Base-by-base conservation (phyloP, 2,113 vertebrate species). In the Calonectris borealis region DNA sequence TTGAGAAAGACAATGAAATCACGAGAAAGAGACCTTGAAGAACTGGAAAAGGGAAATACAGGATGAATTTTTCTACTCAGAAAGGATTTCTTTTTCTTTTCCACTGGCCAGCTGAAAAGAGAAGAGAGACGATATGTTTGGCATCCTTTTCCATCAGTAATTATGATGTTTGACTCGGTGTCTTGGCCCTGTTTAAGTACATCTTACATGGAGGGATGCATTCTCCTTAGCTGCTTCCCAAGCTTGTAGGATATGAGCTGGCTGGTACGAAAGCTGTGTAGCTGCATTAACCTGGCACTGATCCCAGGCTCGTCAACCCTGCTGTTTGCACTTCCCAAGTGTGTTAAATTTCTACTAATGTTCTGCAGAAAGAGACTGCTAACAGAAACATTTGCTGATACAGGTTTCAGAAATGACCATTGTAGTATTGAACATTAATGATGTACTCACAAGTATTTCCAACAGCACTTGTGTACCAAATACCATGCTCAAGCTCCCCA, bases 281-380 rank as follows among this genome's bases (percentile, higher is more conserved):
- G 66, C 75, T 83, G 78, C 49, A 65, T 54, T 85, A 79, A 31
- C 24, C 36, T 96, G 95, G 94, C 93, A 93, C 48, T 32, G 38
- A 72, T 91, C 81, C 89, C 77, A 91, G 86, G 57, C 84, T 93
- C 7, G 1, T 87, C 89, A 93, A 20, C 73, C 61, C 86, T 76
- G 65, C 77, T 89, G 73, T 79, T 95, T 79, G 52, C 57, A 69
- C 84, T 94, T 96, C 86, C 89, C 91, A 79, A 96, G 77, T 84
- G 77, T 68, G 42, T 73, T 90, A 65, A 85, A 96, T 92, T 92
- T 94, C 71, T 77, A 54, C 54, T 83, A 79, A 78, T 78, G 54
- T 55, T 89, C 81, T 96, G 69, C 64, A 94, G 81, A 95, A 92
- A 91, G 86, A 55, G 48, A 34, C 57, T 91, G 82, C 54, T 64